Conservation (phyloP, 92 coral and sea anemone genomes). For the Porites evermanni region DNA sequence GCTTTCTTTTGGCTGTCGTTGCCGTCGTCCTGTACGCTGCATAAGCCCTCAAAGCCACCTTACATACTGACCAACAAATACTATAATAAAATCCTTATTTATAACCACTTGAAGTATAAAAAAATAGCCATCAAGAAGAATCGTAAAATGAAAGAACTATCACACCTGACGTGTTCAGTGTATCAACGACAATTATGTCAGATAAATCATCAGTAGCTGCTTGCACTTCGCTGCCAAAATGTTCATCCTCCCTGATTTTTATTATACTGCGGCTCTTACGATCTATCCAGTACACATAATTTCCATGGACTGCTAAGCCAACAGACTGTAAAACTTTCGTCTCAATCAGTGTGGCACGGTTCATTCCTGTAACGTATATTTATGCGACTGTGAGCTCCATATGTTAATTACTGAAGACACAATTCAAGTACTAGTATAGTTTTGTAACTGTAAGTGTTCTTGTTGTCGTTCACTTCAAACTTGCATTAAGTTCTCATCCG, state of each 20-base stretch:
- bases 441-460: too few species aligned
- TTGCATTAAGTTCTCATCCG: too few species aligned
- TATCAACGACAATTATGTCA: constrained; percentile 82
- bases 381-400: neutral
- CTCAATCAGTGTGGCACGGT: constrained; percentile 66
- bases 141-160: neutral
- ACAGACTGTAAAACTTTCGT: constrained; percentile 69
- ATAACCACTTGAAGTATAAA: neutral
- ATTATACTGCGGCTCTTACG: constrained; percentile 55
- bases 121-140: too few species aligned
- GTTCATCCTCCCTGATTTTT: constrained; percentile 56
- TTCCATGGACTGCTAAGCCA: constrained; percentile 79
- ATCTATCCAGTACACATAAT: constrained; percentile 90
- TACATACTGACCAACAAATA: too few species aligned
- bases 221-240: constrained; percentile 52
- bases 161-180: constrained; percentile 47
- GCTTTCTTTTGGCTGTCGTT: too few species aligned
- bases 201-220: constrained; percentile 70
- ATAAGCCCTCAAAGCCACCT: too few species aligned
- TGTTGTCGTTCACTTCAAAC: too few species aligned
- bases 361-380: constrained; percentile 39
- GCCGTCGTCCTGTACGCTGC: too few species aligned
- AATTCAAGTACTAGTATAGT: too few species aligned
- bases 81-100: too few species aligned
- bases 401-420: neutral